Percentiles rank a stretch among this genome's conserved stretches.
Conservation (phyloP, 2,113 vertebrate genomes). For the Prionailurus viverrinus region DNA sequence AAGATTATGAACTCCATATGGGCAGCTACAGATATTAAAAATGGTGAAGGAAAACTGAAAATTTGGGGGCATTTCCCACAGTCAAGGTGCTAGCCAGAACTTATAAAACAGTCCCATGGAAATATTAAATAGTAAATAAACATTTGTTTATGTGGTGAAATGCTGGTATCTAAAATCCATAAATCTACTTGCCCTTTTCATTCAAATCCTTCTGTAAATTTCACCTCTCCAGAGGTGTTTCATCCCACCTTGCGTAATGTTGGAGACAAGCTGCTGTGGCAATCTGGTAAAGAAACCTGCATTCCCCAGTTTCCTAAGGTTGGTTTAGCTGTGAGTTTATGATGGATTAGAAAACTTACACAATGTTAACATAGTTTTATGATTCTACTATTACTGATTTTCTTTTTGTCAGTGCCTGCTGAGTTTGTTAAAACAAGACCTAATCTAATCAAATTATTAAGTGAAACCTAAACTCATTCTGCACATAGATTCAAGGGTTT, state of each 20-base stretch:
- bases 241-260: neutral
- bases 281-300: neutral
- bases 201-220: neutral
- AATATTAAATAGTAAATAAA: neutral
- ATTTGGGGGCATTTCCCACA: neutral
- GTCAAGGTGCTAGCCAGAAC: neutral
- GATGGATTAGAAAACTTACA: neutral
- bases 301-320: neutral
- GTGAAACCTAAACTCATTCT: slow-evolving; percentile 56
- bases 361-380: neutral
- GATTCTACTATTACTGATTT: neutral
- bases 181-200: slow-evolving; percentile 34
- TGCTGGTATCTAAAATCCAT: neutral
- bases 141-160: neutral
- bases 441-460: slow-evolving; percentile 54
- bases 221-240: neutral
- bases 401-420: neutral
- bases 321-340: neutral
- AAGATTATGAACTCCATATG: neutral
- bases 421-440: slow-evolving; percentile 38
- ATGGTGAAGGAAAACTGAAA: neutral
- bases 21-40: neutral
- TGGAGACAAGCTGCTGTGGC: fast-evolving
- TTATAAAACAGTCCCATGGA: neutral
- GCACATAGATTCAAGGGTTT: neutral